Percentiles rank a stretch among this genome's conserved stretches.
Evolutionary conservation across 2,888 invertebrate species (phyloP).

Genomic region (Tinea trinotella): DNA sequence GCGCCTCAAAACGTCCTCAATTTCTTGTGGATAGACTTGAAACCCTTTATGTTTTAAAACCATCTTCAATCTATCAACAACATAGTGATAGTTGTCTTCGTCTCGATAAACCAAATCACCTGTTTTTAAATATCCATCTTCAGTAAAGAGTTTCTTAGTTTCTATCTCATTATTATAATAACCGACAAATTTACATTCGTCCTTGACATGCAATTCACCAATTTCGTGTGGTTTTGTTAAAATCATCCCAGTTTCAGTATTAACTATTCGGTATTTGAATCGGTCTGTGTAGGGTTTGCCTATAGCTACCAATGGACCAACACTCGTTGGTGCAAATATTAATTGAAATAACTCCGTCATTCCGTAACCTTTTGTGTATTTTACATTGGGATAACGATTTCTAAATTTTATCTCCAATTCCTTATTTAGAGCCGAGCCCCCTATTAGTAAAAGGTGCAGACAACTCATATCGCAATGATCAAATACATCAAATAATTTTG

Average conservation of each 20-base stretch:
- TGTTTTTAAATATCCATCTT: slow-evolving; percentile 40
- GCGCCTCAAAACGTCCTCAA: not conserved
- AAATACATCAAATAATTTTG: not conserved
- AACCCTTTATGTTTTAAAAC: not conserved
- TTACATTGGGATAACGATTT: not conserved
- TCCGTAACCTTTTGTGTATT: not conserved
- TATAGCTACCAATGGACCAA: not conserved
- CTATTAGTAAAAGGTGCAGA: not conserved
- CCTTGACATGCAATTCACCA: slow-evolving; percentile 9
- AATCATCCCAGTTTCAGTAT: not conserved
- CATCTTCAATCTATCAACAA: slow-evolving; percentile 24
- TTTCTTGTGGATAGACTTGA: slow-evolving; percentile 4
- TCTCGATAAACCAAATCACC: slow-evolving; percentile 40
- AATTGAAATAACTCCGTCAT: slow-evolving; percentile 2
- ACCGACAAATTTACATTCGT: slow-evolving; percentile 23
- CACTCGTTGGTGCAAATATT: not conserved
- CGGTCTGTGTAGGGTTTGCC: not conserved
- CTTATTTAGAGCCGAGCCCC: not conserved
- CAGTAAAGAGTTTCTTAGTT: slow-evolving; percentile 32
- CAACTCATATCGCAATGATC: not conserved
- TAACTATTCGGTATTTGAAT: not conserved
- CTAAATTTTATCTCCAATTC: not conserved
- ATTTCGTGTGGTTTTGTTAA: not conserved
- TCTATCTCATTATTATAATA: slow-evolving; percentile 39
- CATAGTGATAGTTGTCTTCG: slow-evolving; percentile 35